phyloP scores from a whole-genome alignment of 2,888 invertebrate species.

The Xanthostigma xanthostigma region DNA sequence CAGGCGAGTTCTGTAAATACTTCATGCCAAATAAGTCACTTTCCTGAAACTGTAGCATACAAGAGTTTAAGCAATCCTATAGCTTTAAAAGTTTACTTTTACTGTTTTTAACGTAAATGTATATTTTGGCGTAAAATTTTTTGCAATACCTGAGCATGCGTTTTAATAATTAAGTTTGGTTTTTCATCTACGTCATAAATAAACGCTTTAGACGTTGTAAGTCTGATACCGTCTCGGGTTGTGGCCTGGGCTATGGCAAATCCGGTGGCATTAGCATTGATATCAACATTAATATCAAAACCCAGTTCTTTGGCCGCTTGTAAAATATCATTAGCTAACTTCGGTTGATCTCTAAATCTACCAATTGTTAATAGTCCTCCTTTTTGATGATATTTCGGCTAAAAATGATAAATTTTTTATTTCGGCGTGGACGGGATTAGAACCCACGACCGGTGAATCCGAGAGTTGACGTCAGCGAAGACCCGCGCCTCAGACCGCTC shows the following conservation, averaged over 20 bases:
- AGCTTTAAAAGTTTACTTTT: too few relatives aligned
- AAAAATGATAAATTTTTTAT: background rate
- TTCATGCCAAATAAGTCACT: too few relatives aligned
- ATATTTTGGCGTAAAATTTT: too few relatives aligned
- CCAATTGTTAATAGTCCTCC: constrained; percentile 12
- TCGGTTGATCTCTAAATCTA: constrained; percentile 11
- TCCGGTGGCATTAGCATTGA: constrained; percentile 12
- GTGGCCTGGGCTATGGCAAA: constrained; percentile 15
- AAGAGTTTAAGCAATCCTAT: too few relatives aligned
- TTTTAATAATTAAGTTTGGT: background rate
- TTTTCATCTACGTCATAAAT: background rate
- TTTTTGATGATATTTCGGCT: constrained; percentile 11
- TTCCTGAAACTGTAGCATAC: too few relatives aligned
- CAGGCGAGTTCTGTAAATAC: too few relatives aligned
- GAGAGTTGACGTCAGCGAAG: too few relatives aligned
- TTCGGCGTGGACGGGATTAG: too few relatives aligned
- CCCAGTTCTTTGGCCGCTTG: constrained; percentile 11
- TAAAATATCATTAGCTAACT: constrained; percentile 11
- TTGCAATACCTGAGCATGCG: background rate
- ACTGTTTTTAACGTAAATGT: too few relatives aligned
- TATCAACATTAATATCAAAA: constrained; percentile 11
- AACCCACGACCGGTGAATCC: too few relatives aligned
- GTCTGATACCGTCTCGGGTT: background rate
- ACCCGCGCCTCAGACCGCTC: too few relatives aligned
- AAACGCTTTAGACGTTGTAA: constrained; percentile 1